Evolutionary conservation across 2,888 invertebrate genomes (phyloP).

Genomic region (Orchesella flavescens): DNA sequence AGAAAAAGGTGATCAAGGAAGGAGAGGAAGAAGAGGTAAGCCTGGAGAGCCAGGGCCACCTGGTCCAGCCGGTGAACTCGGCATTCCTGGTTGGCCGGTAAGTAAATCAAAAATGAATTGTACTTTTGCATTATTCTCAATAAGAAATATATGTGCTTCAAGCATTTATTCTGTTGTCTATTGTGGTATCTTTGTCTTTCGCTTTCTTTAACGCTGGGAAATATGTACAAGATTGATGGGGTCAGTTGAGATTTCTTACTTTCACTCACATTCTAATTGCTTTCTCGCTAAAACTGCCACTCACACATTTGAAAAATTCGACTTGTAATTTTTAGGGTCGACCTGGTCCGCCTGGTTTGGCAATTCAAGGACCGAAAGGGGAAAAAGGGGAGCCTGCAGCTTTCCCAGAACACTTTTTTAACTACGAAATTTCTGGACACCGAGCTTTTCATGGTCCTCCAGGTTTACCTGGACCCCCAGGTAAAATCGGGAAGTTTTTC

Average conservation of each 20-base stretch:
- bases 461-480: constrained; percentile 73
- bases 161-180: constrained; percentile 62
- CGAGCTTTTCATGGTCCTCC: constrained; percentile 78
- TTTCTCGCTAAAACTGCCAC: too few relatives aligned
- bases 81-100: constrained; percentile 87
- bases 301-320: too few relatives aligned
- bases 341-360: constrained; percentile 80
- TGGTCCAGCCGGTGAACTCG: constrained; percentile 81
- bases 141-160: too few relatives aligned
- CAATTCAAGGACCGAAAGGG: constrained; percentile 70
- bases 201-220: not conserved
- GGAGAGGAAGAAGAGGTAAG: constrained; percentile 80
- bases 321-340: constrained; percentile 85
- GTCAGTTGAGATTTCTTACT: constrained; percentile 10
- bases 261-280: not conserved
- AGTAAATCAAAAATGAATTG: too few relatives aligned
- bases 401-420: constrained; percentile 69
- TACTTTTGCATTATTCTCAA: too few relatives aligned
- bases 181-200: constrained; percentile 25
- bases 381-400: constrained; percentile 68
- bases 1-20: constrained; percentile 82
- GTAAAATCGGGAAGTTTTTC: too few relatives aligned
- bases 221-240: constrained; percentile 40
- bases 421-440: constrained; percentile 67
- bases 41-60: constrained; percentile 72